Conservation (phyloP, 2,888 invertebrate species). For the Marasmarcha lunaedactyla region DNA sequence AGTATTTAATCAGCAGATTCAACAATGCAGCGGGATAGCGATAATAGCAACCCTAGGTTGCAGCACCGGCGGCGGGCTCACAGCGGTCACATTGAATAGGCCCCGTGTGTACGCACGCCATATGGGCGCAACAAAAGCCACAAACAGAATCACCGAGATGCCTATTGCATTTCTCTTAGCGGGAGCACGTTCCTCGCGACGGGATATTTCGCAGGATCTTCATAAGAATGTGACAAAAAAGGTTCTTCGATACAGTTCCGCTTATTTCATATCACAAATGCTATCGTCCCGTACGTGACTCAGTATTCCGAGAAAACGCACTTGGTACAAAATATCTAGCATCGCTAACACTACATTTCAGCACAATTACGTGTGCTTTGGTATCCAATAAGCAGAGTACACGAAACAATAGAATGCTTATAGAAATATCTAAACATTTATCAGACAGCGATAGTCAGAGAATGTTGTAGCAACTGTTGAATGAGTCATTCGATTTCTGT, state of each 20-base stretch:
- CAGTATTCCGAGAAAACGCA: constrained; percentile 13
- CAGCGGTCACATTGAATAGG: too few relatives aligned
- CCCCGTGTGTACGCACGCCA: constrained; percentile 9
- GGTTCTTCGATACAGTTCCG: constrained; percentile 22
- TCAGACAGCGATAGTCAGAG: background rate
- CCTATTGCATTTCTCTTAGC: constrained; percentile 51
- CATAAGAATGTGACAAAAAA: constrained; percentile 38
- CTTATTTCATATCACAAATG: constrained; percentile 41
- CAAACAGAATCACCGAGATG: constrained; percentile 66
- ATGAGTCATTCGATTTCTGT: background rate
- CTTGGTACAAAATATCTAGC: background rate
- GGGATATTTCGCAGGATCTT: constrained; percentile 37
- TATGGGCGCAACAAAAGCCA: constrained; percentile 34
- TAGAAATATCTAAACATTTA: background rate
- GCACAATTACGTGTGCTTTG: background rate
- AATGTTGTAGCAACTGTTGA: background rate
- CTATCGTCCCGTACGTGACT: constrained; percentile 37
- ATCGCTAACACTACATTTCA: background rate
- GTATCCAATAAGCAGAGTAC: background rate
- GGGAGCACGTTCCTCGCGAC: constrained; percentile 50
- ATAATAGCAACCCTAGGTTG: constrained; percentile 47
- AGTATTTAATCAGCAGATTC: constrained; percentile 61
- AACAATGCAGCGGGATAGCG: constrained; percentile 49
- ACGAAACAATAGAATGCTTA: background rate
- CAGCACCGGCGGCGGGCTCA: constrained; percentile 6